phyloP scores from a whole-genome alignment of 1,140 invertebrate genomes.

The Potamilus streckersoni region DNA sequence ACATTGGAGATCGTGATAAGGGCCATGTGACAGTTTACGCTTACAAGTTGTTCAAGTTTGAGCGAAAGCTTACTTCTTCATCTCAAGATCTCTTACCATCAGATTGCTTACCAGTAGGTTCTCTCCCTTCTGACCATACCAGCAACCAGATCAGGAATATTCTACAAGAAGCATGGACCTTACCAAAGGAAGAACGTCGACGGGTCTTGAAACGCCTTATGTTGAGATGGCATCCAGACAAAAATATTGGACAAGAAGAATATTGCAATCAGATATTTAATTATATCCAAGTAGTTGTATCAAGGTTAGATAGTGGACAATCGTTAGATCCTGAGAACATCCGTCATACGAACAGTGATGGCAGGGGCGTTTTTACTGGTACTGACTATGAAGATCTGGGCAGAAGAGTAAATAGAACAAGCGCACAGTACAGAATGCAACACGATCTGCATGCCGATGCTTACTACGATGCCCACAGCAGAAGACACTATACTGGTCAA shows the following conservation, averaged over 20 bases:
- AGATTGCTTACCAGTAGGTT: background rate
- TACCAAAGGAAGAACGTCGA: conserved; percentile 40
- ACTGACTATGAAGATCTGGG: background rate
- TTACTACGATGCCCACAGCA: background rate
- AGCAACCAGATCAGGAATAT: conserved; percentile 29
- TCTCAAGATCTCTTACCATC: background rate
- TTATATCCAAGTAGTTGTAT: conserved; percentile 29
- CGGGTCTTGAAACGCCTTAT: conserved; percentile 51
- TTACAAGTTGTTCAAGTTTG: conserved; percentile 49
- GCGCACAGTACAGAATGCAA: conserved; percentile 1
- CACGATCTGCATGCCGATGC: background rate
- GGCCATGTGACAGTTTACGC: background rate
- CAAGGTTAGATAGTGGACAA: conserved; percentile 16
- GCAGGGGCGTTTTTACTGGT: background rate
- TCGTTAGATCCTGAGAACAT: background rate
- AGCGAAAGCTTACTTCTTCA: conserved; percentile 9
- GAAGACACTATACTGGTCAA: conserved; percentile 4
- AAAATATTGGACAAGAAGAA: conserved; percentile 44
- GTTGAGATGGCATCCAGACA: conserved; percentile 59
- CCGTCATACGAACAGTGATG: conserved; percentile 10
- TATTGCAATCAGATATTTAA: conserved; percentile 40
- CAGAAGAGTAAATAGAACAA: background rate
- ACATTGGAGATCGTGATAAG: conserved; percentile 30
- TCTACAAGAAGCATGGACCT: conserved; percentile 41
- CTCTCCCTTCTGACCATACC: conserved; percentile 5